phyloP scores from a whole-genome alignment of 2,797 vertebrate genomes.

The Galaxias olidus region DNA sequence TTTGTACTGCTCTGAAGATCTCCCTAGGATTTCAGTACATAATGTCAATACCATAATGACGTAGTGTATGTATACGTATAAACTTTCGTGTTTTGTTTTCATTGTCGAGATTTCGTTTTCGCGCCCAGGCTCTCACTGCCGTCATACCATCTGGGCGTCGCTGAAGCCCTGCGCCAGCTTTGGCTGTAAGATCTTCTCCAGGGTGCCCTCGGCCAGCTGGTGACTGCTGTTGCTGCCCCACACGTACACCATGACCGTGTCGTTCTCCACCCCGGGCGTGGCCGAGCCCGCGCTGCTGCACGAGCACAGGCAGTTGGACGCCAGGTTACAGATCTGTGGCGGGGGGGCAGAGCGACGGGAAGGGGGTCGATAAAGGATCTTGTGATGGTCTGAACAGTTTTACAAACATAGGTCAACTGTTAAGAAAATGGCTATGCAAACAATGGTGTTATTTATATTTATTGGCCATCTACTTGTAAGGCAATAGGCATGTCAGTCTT shows the following conservation, averaged over 20 bases:
- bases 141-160: conserved; percentile 80
- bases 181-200: conserved; percentile 84
- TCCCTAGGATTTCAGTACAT: too few relatives aligned
- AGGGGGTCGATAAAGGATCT: not conserved
- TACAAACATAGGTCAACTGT: too few relatives aligned
- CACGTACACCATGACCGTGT: conserved; percentile 78
- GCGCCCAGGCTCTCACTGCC: not conserved
- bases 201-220: conserved; percentile 83
- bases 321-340: conserved; percentile 78
- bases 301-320: conserved; percentile 80
- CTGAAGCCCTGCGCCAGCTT: conserved; percentile 83
- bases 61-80: too few relatives aligned
- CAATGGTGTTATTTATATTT: too few relatives aligned
- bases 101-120: not conserved
- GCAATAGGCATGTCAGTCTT: conserved; percentile 17
- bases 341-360: conserved; percentile 8
- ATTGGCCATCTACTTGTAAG: too few relatives aligned
- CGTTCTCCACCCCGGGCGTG: conserved; percentile 63
- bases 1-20: too few relatives aligned
- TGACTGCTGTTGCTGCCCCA: conserved; percentile 87
- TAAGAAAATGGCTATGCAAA: too few relatives aligned
- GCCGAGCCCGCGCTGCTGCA: conserved; percentile 72
- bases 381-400: too few relatives aligned
- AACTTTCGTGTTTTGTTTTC: too few relatives aligned
- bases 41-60: too few relatives aligned